phyloP scores from a whole-genome alignment of 2,797 vertebrate species.

The Liparis tanakae region DNA sequence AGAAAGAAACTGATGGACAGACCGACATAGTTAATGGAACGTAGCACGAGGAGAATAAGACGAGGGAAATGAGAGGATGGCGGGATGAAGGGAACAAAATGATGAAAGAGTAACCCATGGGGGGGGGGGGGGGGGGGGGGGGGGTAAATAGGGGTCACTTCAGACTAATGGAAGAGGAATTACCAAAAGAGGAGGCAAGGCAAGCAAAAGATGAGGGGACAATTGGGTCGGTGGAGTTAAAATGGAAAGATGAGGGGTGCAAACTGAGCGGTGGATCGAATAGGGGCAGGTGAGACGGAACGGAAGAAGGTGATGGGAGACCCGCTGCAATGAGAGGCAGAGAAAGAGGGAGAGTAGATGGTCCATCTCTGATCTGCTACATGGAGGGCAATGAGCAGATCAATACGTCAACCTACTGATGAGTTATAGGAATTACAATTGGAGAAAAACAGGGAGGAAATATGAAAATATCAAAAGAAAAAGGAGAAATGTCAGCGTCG shows the following conservation, averaged over 20 bases:
- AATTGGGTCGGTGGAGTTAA: slow-evolving; percentile 63
- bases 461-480: background rate
- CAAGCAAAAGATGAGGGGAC: slow-evolving; percentile 47
- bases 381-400: slow-evolving; percentile 11
- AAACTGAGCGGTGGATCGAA: slow-evolving; percentile 30
- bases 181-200: slow-evolving; percentile 37
- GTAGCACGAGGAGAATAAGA: slow-evolving; percentile 27
- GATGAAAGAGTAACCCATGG: slow-evolving; percentile 6
- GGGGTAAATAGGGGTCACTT: slow-evolving; percentile 52
- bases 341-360: slow-evolving; percentile 5
- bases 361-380: slow-evolving; percentile 10
- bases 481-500: background rate
- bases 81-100: slow-evolving; percentile 16
- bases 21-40: slow-evolving; percentile 40
- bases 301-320: slow-evolving; percentile 8
- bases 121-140: background rate
- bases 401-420: background rate
- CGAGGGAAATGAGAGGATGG: slow-evolving; percentile 27
- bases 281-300: slow-evolving; percentile 21
- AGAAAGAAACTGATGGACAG: slow-evolving; percentile 31
- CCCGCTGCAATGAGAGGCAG: background rate
- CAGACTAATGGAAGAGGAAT: slow-evolving; percentile 59
- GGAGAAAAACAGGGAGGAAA: background rate
- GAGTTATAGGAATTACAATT: background rate
- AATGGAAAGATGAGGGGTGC: slow-evolving; percentile 45